Percentiles rank a stretch among this genome's conserved stretches.
These are phyloP conservation scores for Echiichthys vipera DNA, from an alignment of 2,797 vertebrate species.

Conservation along the genomic window DNA sequence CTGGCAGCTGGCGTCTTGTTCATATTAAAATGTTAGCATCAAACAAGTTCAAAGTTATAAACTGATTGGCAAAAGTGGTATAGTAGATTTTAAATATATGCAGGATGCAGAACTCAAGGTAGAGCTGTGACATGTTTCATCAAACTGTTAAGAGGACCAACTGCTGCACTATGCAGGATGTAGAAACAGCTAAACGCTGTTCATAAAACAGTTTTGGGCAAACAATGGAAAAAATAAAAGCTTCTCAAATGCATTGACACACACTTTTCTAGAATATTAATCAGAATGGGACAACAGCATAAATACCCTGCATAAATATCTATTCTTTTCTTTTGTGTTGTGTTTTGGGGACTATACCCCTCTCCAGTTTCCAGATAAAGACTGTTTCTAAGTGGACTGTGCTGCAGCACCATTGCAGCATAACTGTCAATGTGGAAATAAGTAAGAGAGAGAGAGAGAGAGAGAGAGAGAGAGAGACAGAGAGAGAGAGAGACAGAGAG, in stretches of 20 bases:
- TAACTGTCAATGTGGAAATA: slow-evolving; percentile 43
- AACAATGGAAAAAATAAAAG: not conserved
- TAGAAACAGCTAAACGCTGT: not conserved
- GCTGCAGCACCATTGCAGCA: slow-evolving; percentile 58
- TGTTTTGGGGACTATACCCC: not conserved
- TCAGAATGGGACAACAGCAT: not conserved
- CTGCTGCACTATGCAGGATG: too few relatives aligned
- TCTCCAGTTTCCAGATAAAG: slow-evolving; percentile 32
- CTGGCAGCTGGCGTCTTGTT: slow-evolving; percentile 4
- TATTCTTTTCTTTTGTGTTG: slow-evolving; percentile 3
- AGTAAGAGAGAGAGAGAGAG: slow-evolving; percentile 18
- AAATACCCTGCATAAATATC: not conserved
- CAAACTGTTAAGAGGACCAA: too few relatives aligned
- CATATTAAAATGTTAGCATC: slow-evolving; percentile 12
- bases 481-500: slow-evolving; percentile 17
- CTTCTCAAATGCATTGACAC: not conserved
- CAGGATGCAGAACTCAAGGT: not conserved
- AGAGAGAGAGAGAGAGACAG: not conserved
- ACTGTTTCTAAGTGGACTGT: slow-evolving; percentile 43
- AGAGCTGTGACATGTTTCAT: not conserved
- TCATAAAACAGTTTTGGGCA: not conserved
- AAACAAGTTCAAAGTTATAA: slow-evolving; percentile 13
- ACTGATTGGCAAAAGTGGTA: not conserved
- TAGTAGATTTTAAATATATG: not conserved
- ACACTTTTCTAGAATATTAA: not conserved